These are phyloP conservation scores for Cheirogaleus major DNA, from an alignment of 2,797 vertebrate species.

Conservation along the genomic window DNA sequence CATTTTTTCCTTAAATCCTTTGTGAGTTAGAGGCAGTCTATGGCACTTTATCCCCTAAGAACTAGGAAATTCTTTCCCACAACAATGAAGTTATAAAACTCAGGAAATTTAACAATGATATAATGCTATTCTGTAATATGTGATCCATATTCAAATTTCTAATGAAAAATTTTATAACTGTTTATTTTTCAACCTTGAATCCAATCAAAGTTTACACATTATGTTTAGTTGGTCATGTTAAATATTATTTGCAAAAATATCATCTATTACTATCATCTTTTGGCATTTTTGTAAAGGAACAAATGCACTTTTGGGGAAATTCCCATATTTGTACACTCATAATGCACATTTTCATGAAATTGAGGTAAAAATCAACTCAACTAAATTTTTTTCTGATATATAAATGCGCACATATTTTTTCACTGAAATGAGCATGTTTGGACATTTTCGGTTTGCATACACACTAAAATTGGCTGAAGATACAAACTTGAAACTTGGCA, in stretches of 20 bases:
- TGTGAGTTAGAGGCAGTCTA: background rate
- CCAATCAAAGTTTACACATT: background rate
- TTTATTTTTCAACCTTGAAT: background rate
- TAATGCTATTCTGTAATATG: background rate
- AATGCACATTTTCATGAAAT: slow-evolving; percentile 45
- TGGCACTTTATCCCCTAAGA: background rate
- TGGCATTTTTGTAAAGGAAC: slow-evolving; percentile 32
- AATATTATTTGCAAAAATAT: slow-evolving; percentile 38
- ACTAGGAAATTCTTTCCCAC: background rate
- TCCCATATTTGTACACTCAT: background rate
- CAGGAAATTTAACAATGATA: background rate
- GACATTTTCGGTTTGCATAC: slow-evolving; percentile 29
- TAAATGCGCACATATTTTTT: slow-evolving; percentile 27
- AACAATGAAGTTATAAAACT: background rate
- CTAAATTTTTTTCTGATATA: background rate
- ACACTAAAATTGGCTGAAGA: slow-evolving; percentile 45
- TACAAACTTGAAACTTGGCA: slow-evolving; percentile 59
- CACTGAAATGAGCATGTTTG: slow-evolving; percentile 52
- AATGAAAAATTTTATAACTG: background rate
- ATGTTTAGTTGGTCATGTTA: background rate
- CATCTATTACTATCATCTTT: background rate
- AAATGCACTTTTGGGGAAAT: background rate
- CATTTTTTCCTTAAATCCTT: background rate
- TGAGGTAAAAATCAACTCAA: slow-evolving; percentile 42
- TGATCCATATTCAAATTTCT: background rate